Evolutionary conservation across 2,113 vertebrate genomes (phyloP), one percentile per base, ranked within the genome.

Genomic region (Sapayoa aenigma): DNA sequence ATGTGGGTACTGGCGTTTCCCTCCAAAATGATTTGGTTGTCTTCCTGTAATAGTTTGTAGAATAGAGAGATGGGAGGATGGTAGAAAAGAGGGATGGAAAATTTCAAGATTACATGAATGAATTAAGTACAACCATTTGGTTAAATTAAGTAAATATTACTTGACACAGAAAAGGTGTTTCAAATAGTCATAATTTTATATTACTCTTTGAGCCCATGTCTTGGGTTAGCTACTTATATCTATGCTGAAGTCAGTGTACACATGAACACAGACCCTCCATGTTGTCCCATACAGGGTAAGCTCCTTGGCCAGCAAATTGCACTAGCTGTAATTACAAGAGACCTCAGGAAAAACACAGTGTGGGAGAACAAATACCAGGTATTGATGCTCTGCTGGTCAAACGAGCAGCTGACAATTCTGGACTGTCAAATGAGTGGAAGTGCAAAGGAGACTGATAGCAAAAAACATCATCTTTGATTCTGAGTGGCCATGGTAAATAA

Each of bases 1-100:
- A 69, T 71, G 79, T 67, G 94, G 93, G 35, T 96, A 92, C 56
- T 97, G 96, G 44, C 47, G 95, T 42, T 96, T 97, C 84, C 84
- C 96, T 75, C 41, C 73, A 88, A 97, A 89, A 50, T 97, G 33
- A 33, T 37, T 93, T 21, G 1, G 44, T 90, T 95, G 67, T 95
- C 87, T 96, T 94, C 96, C 96, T 98, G 82, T 53, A 84, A 71
- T 5, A 69, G 79, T 78, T 91, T 71, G 35, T 63, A 76, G 58
- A 90, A 82, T 5, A 27, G 17, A 67, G 28, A 75, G 58, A 37
- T 22, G 20, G 11, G 5, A 92, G 5, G 23, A 35, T 28, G 41
- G 11, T 31, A 95, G 42, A 87, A 85, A 73, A 94, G 52, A 96
- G 37, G 68, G 20, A 79, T 3, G 31, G 44, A 68, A 66, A 66